Percentiles rank a stretch among this genome's conserved stretches.
Evolutionary conservation across 2,888 invertebrate genomes (phyloP).

Genomic region (Myathropa florea): DNA sequence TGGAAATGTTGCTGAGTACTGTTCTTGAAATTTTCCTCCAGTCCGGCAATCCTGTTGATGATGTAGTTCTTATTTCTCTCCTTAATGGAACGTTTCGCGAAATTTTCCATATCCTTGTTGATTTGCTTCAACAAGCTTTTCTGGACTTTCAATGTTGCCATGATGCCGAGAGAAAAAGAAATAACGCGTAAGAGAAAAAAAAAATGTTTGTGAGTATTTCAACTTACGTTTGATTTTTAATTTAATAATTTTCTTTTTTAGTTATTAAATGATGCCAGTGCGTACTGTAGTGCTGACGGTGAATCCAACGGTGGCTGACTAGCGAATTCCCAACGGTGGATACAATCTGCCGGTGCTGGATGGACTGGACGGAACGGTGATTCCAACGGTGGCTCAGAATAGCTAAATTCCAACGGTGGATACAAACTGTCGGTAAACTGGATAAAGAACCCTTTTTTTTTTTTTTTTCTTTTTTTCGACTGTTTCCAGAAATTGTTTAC

Average conservation of each 20-base stretch:
- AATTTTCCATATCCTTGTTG: neutral
- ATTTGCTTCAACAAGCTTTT: neutral
- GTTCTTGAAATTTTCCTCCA: neutral
- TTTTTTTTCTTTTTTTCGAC: too few relatives aligned
- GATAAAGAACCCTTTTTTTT: too few relatives aligned
- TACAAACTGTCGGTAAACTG: too few relatives aligned
- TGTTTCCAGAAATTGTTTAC: too few relatives aligned
- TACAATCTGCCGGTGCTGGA: too few relatives aligned
- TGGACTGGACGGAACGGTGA: neutral
- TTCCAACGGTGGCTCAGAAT: neutral
- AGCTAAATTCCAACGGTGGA: neutral
- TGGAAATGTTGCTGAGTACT: neutral
- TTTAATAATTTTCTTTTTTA: neutral
- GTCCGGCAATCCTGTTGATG: neutral
- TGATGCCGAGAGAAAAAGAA: too few relatives aligned
- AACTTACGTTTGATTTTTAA: neutral
- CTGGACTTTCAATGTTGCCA: neutral
- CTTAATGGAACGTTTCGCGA: neutral
- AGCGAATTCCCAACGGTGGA: too few relatives aligned
- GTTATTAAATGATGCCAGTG: neutral
- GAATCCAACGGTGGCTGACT: too few relatives aligned
- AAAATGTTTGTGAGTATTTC: too few relatives aligned
- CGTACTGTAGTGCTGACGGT: too few relatives aligned
- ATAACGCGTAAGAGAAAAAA: too few relatives aligned
- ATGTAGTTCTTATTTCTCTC: neutral